Percentiles rank a stretch among this genome's conserved stretches.
Evolutionary conservation across 2,113 vertebrate genomes (phyloP).

Genomic region (Pampusana beccarii): DNA sequence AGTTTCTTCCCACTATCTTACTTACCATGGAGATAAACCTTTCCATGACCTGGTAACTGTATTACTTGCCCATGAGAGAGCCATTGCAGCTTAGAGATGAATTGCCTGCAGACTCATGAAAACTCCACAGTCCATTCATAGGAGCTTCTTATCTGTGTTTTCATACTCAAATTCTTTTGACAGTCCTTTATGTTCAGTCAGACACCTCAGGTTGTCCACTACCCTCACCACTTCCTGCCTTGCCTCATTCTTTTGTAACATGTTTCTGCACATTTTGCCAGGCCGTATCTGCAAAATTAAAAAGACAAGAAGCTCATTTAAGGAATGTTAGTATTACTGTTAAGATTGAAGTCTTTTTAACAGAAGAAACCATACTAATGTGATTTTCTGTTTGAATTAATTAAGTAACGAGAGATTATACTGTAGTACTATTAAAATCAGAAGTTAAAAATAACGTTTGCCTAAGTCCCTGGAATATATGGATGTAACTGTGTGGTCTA

Average conservation of each 20-base stretch:
- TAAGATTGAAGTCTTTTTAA: neutral
- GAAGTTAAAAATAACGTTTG: neutral
- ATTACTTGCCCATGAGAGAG: neutral
- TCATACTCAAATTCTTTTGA: neutral
- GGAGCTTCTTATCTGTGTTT: neutral
- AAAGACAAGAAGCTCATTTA: neutral
- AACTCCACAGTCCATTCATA: neutral
- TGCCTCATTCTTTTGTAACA: neutral
- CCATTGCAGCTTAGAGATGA: neutral
- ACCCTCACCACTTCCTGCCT: neutral
- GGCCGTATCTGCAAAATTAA: neutral
- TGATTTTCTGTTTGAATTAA: neutral
- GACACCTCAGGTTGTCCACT: neutral
- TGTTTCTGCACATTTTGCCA: neutral
- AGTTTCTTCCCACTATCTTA: neutral
- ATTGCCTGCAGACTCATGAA: neutral
- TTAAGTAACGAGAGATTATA: neutral
- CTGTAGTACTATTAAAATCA: neutral
- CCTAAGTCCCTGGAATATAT: neutral
- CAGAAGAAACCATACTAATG: neutral
- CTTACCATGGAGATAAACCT: neutral
- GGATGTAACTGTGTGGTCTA: neutral
- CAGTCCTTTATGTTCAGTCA: neutral
- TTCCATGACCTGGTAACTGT: neutral
- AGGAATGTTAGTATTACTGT: neutral